These are phyloP conservation scores for Diabrotica balteata DNA, from an alignment of 2,888 invertebrate genomes.

Conservation along the genomic window DNA sequence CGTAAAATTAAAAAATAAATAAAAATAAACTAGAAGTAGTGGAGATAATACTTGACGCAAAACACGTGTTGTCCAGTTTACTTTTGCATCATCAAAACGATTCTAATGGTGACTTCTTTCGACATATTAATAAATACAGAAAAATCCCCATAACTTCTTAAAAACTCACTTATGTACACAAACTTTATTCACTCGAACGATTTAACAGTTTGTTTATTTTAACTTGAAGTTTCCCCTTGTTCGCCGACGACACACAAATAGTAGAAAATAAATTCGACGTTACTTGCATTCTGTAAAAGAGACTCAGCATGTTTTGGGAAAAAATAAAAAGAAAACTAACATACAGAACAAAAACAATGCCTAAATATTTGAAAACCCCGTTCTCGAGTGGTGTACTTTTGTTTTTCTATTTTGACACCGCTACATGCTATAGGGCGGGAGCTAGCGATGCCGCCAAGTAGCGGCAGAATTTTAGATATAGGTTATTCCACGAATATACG, in stretches of 20 bases:
- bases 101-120: too few species aligned
- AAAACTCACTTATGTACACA: too few species aligned
- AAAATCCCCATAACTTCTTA: too few species aligned
- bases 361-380: conserved; percentile 19
- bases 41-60: too few species aligned
- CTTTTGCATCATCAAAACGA: too few species aligned
- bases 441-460: neutral
- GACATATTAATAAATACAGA: too few species aligned
- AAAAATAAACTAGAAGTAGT: too few species aligned
- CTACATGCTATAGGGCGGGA: neutral
- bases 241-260: conserved; percentile 4
- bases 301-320: conserved; percentile 5
- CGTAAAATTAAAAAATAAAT: too few species aligned
- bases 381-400: conserved; percentile 6
- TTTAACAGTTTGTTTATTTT: neutral
- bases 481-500: too few species aligned
- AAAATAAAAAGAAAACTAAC: neutral
- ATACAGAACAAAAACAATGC: conserved; percentile 10
- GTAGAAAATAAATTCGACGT: conserved; percentile 17
- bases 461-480: too few species aligned
- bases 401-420: conserved; percentile 4
- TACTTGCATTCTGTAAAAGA: conserved; percentile 13
- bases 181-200: too few species aligned
- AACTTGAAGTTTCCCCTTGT: neutral
- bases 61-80: too few species aligned